phyloP scores from a whole-genome alignment of 2,797 vertebrate species.

The Hippoglossus hippoglossus region DNA sequence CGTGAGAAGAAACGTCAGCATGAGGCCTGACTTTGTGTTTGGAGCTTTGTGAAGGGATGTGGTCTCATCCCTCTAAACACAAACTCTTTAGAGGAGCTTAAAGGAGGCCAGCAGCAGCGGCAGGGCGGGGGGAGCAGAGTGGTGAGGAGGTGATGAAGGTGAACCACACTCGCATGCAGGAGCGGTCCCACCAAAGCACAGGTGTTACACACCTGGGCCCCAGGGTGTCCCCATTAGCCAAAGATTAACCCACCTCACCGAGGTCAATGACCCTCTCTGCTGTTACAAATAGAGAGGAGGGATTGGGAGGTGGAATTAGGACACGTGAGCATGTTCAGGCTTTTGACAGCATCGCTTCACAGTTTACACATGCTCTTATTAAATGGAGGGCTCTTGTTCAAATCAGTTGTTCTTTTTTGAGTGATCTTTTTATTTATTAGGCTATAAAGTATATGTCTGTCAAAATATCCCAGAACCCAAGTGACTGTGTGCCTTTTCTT shows the following conservation, averaged over 20 bases:
- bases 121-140: background rate
- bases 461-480: too few relatives aligned
- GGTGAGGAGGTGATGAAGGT: slow-evolving; percentile 24
- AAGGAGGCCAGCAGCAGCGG: slow-evolving; percentile 4
- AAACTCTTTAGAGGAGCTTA: slow-evolving; percentile 63
- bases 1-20: slow-evolving; percentile 16
- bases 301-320: slow-evolving; percentile 54
- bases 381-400: background rate
- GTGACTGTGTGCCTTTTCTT: too few relatives aligned
- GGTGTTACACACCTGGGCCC: slow-evolving; percentile 75
- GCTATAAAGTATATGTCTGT: too few relatives aligned
- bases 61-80: slow-evolving; percentile 53
- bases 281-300: slow-evolving; percentile 48
- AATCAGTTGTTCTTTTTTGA: too few relatives aligned
- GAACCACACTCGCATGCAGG: slow-evolving; percentile 59
- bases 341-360: slow-evolving; percentile 17
- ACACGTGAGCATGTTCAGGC: slow-evolving; percentile 32
- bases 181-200: slow-evolving; percentile 57
- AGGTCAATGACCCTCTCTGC: slow-evolving; percentile 69
- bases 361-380: background rate
- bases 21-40: slow-evolving; percentile 43
- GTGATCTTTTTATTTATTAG: too few relatives aligned
- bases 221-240: slow-evolving; percentile 56
- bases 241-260: slow-evolving; percentile 57
- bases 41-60: slow-evolving; percentile 67